phyloP scores from a whole-genome alignment of 92 coral and sea anemone species.

The Pocillopora grandis region DNA sequence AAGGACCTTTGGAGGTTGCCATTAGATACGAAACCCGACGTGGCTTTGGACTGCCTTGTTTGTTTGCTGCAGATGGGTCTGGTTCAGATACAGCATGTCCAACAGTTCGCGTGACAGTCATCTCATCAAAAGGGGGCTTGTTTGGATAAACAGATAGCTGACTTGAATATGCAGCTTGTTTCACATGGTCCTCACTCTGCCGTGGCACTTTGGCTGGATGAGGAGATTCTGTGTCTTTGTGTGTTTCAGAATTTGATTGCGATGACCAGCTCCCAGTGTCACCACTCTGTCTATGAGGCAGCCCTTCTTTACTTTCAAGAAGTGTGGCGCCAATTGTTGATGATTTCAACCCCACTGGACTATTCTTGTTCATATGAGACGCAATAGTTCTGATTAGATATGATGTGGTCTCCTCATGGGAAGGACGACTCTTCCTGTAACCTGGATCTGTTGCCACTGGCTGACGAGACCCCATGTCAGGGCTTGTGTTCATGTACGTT shows the following conservation, averaged over 20 bases:
- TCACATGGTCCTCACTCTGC: constrained; percentile 33
- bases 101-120: constrained; percentile 22
- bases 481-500: constrained; percentile 69
- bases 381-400: constrained; percentile 57
- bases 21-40: constrained; percentile 90
- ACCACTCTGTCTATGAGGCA: constrained; percentile 34
- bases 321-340: constrained; percentile 78
- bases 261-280: constrained; percentile 1
- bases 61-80: constrained; percentile 19
- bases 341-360: constrained; percentile 58
- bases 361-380: constrained; percentile 64
- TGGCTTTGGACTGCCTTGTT: constrained; percentile 59
- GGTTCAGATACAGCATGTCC: constrained; percentile 32
- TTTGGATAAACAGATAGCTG: constrained; percentile 63
- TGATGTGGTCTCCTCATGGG: constrained; percentile 63
- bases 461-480: constrained; percentile 81
- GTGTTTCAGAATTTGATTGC: background rate
- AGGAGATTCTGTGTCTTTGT: constrained; percentile 20
- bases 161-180: constrained; percentile 38
- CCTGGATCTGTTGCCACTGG: constrained; percentile 78
- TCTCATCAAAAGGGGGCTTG: constrained; percentile 39
- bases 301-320: constrained; percentile 60
- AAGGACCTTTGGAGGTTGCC: constrained; percentile 70
- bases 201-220: constrained; percentile 59
- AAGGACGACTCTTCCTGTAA: constrained; percentile 31